phyloP scores from a whole-genome alignment of 2,113 vertebrate genomes.

The Rhinolophus ferrumequinum region DNA sequence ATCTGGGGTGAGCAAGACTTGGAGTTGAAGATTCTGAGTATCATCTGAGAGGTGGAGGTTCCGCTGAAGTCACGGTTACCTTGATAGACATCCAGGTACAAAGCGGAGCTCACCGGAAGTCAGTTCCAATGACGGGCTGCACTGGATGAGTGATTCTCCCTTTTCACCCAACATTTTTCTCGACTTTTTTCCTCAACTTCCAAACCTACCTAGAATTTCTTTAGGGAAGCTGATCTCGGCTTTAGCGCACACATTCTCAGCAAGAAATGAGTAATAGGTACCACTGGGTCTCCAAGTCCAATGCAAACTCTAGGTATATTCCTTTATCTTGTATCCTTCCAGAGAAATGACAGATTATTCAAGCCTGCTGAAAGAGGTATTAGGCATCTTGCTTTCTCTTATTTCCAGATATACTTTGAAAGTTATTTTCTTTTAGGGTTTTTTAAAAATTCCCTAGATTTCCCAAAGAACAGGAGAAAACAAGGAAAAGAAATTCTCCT shows the following conservation, averaged over 20 bases:
- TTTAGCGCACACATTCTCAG: background rate
- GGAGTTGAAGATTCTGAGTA: background rate
- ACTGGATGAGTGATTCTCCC: background rate
- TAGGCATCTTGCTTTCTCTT: slow-evolving; percentile 45
- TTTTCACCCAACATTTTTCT: background rate
- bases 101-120: background rate
- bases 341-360: slow-evolving; percentile 38
- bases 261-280: background rate
- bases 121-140: fast-evolving
- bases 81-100: background rate
- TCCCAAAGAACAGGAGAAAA: slow-evolving; percentile 75
- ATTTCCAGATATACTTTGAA: background rate
- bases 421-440: background rate
- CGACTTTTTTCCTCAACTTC: background rate
- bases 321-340: background rate
- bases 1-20: background rate
- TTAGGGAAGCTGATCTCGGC: background rate
- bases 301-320: background rate
- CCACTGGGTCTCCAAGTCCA: background rate
- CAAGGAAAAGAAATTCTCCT: slow-evolving; percentile 61
- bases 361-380: background rate
- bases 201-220: background rate
- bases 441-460: slow-evolving; percentile 65
- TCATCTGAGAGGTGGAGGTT: background rate
- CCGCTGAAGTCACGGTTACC: background rate